Evolutionary conservation across 2,888 invertebrate genomes (phyloP).

Genomic region (Caenorhabditis panamensis): DNA sequence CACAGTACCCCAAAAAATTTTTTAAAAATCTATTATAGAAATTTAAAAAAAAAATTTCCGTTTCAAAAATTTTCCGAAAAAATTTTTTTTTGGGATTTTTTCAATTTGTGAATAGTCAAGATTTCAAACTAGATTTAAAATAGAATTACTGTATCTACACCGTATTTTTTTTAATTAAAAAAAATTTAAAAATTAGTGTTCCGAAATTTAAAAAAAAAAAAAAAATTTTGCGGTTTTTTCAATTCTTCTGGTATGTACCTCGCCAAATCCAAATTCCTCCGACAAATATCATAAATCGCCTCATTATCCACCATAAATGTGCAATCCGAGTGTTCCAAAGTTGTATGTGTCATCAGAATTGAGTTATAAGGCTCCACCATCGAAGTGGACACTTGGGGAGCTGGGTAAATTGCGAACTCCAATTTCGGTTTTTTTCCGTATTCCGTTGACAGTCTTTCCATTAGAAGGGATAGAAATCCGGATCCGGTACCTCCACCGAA

Average conservation of each 20-base stretch:
- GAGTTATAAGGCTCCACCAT: conserved; percentile 97
- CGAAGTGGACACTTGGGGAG: conserved; percentile 87
- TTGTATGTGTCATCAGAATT: conserved; percentile 94
- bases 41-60: too few relatives aligned
- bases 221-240: background rate
- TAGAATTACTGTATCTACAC: too few relatives aligned
- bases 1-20: too few relatives aligned
- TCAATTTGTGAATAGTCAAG: too few relatives aligned
- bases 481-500: conserved; percentile 92
- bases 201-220: too few relatives aligned
- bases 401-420: conserved; percentile 92
- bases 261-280: conserved; percentile 86
- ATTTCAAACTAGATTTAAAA: too few relatives aligned
- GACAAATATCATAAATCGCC: conserved; percentile 92
- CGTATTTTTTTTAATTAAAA: too few relatives aligned
- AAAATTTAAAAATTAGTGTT: too few relatives aligned
- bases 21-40: too few relatives aligned
- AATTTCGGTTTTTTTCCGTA: conserved; percentile 92
- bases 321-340: conserved; percentile 93
- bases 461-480: conserved; percentile 90
- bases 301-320: conserved; percentile 88
- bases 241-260: conserved; percentile 81
- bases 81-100: too few relatives aligned
- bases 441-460: conserved; percentile 90
- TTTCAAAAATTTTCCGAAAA: too few relatives aligned